These are phyloP conservation scores for Pachydiplax longipennis DNA, from an alignment of 2,888 invertebrate species.

Conservation along the genomic window DNA sequence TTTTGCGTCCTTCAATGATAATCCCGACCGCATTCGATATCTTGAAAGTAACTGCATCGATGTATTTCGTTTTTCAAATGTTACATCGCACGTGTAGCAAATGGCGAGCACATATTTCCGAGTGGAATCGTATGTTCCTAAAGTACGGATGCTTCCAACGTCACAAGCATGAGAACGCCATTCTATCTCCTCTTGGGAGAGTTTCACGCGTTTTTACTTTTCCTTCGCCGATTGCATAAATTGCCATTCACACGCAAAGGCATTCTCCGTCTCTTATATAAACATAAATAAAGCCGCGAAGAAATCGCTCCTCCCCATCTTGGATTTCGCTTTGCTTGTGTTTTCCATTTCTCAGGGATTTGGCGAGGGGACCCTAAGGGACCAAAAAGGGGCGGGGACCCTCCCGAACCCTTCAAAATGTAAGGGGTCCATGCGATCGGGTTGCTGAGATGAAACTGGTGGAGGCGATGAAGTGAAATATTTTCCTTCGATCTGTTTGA, in stretches of 20 bases:
- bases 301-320: not conserved
- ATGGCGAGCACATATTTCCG: too few relatives aligned
- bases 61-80: too few relatives aligned
- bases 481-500: too few relatives aligned
- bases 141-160: not conserved
- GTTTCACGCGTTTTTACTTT: not conserved
- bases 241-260: not conserved
- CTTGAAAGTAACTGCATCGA: too few relatives aligned
- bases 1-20: too few relatives aligned
- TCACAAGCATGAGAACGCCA: not conserved
- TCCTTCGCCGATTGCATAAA: not conserved
- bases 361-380: not conserved
- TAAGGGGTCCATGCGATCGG: too few relatives aligned
- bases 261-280: not conserved
- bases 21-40: too few relatives aligned
- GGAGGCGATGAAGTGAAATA: not conserved
- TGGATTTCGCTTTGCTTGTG: not conserved
- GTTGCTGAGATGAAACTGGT: not conserved
- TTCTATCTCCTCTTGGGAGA: not conserved
- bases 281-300: not conserved
- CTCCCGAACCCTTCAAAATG: not conserved
- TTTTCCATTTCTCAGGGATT: not conserved
- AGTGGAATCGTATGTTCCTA: too few relatives aligned
- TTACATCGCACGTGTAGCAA: too few relatives aligned
- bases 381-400: not conserved